Base-by-base conservation (phyloP, 2,113 vertebrate genomes). In the Oncorhynchus keta region DNA sequence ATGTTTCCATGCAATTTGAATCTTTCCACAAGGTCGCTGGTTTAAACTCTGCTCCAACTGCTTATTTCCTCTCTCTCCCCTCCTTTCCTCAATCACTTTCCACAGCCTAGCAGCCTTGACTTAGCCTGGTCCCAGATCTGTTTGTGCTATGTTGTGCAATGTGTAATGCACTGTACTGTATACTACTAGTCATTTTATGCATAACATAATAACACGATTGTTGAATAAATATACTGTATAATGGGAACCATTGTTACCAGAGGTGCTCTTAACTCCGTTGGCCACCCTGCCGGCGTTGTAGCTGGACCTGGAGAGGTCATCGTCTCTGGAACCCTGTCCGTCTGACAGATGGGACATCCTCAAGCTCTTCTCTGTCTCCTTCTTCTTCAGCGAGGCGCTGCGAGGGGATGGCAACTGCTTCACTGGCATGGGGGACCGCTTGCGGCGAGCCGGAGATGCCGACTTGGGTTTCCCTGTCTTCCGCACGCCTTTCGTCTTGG, bases 381-480 rank as follows among this genome's bases (percentile, higher is more conserved):
- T 94, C 86, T 95, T 96, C 86, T 94, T 96, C 68, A 93, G 83
- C 1, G 91, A 81, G 26, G 88, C 80, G 64, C 91, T 91, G 73
- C 95, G 95, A 70, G 94, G 92, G 68, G 95, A 91, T 0, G 93
- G 74, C 0, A 75, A 85, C 79, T 95, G 95, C 85, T 95, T 97
- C 32, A 93, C 90, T 0, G 95, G 94, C 68, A 95, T 95, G 20
- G 97, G 95, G 18, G 96, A 95, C 57, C 91, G 92, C 86, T 97
- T 99, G 70, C 94, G 94, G 75, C 95, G 94, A 51, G 92, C 94
- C 3, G 97, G 96, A 1, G 96, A 98, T 0, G 93, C 91, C 64
- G 97, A 94, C 85, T 97, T 98, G 78, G 95, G 87, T 85, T 97
- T 97, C 61, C 90, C 93, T 2, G 90, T 72, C 80, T 96, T 98